Conservation (phyloP, 2,113 vertebrate species). For the Brevimyrus niger region DNA sequence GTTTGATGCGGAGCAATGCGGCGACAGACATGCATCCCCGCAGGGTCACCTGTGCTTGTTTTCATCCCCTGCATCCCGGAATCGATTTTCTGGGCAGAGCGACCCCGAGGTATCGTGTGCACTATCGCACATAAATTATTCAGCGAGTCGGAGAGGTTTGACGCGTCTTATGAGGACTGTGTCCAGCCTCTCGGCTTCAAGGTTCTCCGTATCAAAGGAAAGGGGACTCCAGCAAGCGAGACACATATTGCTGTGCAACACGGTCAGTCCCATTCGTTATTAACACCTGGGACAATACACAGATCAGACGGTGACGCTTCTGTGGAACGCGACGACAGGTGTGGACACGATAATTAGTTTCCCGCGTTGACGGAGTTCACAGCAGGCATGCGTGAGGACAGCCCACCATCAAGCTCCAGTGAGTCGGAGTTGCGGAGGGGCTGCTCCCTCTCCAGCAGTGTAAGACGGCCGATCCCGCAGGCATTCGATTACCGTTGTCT, state of each 20-base stretch:
- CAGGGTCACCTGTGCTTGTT: neutral
- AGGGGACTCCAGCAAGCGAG: neutral
- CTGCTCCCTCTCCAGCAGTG: neutral
- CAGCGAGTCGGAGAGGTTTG: neutral
- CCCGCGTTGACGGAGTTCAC: neutral
- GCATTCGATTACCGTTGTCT: neutral
- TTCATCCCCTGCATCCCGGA: neutral
- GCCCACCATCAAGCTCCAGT: neutral
- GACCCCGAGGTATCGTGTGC: neutral
- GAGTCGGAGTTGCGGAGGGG: neutral
- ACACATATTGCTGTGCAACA: neutral
- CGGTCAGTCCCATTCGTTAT: neutral
- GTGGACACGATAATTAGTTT: neutral
- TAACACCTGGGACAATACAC: neutral
- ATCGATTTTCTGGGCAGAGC: neutral
- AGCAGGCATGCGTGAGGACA: neutral
- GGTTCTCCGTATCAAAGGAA: neutral
- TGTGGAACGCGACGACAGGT: neutral
- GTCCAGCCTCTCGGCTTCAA: neutral
- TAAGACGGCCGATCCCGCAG: neutral
- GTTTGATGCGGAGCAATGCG: neutral
- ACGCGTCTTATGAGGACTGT: neutral
- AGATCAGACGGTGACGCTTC: neutral
- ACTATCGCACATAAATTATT: constrained; percentile 5
- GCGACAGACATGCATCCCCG: neutral